Evolutionary conservation across 2,113 vertebrate species (phyloP).

Genomic region (Sporophila hypoxantha): DNA sequence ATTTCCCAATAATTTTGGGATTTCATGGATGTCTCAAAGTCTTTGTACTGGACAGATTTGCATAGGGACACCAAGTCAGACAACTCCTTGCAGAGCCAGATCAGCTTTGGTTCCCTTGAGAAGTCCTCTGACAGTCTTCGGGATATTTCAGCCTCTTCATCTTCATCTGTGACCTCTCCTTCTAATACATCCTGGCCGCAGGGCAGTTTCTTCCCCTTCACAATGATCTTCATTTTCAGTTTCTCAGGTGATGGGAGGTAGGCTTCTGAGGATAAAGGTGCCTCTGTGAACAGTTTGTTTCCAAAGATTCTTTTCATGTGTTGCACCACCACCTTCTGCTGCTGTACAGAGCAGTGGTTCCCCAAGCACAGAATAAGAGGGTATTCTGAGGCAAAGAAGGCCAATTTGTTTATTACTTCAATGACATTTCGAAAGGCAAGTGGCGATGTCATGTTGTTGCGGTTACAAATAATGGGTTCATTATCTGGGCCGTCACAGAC

Average conservation of each 20-base stretch:
- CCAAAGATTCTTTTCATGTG: conserved; percentile 88
- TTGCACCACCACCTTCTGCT: conserved; percentile 86
- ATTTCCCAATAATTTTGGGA: conserved; percentile 88
- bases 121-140: conserved; percentile 69
- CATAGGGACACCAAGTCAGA: conserved; percentile 88
- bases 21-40: conserved; percentile 83
- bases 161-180: conserved; percentile 93
- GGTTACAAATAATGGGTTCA: conserved; percentile 89
- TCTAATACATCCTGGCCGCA: conserved; percentile 76
- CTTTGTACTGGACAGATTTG: conserved; percentile 79
- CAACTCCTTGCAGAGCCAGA: conserved; percentile 84
- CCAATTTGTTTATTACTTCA: conserved; percentile 90
- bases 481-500: conserved; percentile 90
- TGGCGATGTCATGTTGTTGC: conserved; percentile 75
- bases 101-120: conserved; percentile 74
- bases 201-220: conserved; percentile 90
- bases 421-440: conserved; percentile 83
- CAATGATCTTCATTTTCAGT: conserved; percentile 83
- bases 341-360: conserved; percentile 84
- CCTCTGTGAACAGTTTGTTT: conserved; percentile 79
- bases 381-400: conserved; percentile 89
- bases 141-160: conserved; percentile 89
- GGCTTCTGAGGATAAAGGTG: conserved; percentile 71
- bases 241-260: conserved; percentile 89
- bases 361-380: conserved; percentile 91